These are phyloP conservation scores for Porites lobata DNA, from an alignment of 92 coral and sea anemone species.

Conservation along the genomic window DNA sequence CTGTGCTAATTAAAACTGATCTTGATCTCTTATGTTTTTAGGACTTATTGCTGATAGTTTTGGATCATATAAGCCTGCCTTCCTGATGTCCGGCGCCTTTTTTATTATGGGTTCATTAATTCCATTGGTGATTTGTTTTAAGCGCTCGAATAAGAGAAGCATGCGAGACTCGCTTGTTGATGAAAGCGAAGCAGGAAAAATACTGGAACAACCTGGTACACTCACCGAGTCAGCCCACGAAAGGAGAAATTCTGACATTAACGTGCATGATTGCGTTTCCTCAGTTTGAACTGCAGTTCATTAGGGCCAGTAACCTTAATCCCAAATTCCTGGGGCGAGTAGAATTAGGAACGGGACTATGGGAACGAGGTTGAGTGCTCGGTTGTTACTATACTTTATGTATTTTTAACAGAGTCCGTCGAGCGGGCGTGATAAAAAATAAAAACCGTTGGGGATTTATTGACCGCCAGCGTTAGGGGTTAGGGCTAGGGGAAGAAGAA, in stretches of 20 bases:
- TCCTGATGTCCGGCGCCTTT: slow-evolving; percentile 11
- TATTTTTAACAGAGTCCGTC: too few relatives aligned
- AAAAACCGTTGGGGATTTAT: too few relatives aligned
- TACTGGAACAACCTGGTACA: neutral
- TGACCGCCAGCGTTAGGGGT: too few relatives aligned
- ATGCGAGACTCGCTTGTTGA: neutral
- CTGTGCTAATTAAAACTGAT: neutral
- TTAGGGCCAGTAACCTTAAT: too few relatives aligned
- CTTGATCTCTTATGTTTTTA: neutral
- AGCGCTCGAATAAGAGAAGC: neutral
- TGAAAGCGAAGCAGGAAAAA: neutral
- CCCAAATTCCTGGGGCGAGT: too few relatives aligned
- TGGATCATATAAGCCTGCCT: slow-evolving; percentile 32
- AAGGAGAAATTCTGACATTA: neutral
- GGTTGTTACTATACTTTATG: too few relatives aligned
- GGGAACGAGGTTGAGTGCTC: too few relatives aligned
- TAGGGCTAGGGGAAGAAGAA: too few relatives aligned
- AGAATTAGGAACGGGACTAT: too few relatives aligned
- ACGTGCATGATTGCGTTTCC: neutral
- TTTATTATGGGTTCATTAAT: slow-evolving; percentile 6
- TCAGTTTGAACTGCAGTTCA: neutral
- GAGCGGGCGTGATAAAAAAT: too few relatives aligned
- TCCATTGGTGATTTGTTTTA: neutral
- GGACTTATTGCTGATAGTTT: slow-evolving; percentile 18
- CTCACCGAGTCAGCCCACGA: neutral